These are phyloP conservation scores for Bufo bufo DNA, from an alignment of 2,113 vertebrate species.

Conservation along the genomic window DNA sequence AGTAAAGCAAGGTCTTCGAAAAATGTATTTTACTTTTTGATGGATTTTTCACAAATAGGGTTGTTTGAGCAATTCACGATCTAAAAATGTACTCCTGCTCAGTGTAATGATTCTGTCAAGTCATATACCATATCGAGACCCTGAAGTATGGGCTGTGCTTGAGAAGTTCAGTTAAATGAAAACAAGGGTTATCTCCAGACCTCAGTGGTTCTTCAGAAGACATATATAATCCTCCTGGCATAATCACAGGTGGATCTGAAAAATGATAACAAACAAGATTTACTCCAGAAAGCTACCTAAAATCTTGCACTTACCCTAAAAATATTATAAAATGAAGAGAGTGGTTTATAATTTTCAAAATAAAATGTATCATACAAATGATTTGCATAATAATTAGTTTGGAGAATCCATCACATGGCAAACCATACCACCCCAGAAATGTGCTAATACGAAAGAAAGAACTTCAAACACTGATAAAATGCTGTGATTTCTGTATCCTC, in stretches of 20 bases:
- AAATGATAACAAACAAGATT: no score
- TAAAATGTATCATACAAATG: not conserved
- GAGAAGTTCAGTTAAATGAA: constrained; percentile 33
- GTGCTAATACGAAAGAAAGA: no score
- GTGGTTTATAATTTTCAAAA: not conserved
- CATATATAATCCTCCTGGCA: not conserved
- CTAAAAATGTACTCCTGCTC: constrained; percentile 39
- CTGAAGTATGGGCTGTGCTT: constrained; percentile 35
- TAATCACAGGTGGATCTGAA: not conserved
- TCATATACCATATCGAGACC: constrained; percentile 21
- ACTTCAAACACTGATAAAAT: no score
- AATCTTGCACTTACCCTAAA: not conserved
- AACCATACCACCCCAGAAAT: no score
- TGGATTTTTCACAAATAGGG: constrained; percentile 39
- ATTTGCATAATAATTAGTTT: not conserved
- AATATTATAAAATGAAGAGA: not conserved
- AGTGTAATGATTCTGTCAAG: constrained; percentile 48
- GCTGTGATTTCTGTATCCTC: no score
- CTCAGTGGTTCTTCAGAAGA: not conserved
- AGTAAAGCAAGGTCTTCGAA: not conserved
- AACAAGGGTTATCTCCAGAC: not conserved
- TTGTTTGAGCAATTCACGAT: constrained; percentile 34
- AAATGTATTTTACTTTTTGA: constrained; percentile 19
- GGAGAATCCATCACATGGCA: no score
- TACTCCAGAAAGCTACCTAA: not conserved